These are phyloP conservation scores for Trachymyrmex cornetzi DNA, from an alignment of 1,140 invertebrate species.

Conservation along the genomic window DNA sequence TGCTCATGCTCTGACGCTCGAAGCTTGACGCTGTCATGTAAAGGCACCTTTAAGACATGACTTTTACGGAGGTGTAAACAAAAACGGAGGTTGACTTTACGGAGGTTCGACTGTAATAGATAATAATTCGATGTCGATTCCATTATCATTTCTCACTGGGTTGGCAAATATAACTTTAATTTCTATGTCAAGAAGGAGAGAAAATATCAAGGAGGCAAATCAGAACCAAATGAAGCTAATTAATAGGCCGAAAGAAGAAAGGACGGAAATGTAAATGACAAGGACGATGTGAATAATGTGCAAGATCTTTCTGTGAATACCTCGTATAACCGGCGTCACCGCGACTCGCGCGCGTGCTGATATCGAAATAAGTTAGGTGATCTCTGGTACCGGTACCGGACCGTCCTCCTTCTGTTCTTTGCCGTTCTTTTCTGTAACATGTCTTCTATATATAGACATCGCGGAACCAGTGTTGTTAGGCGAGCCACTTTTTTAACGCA, in stretches of 20 bases:
- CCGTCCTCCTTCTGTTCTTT: slow-evolving; percentile 6
- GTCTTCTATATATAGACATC: not conserved
- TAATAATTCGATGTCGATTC: too few relatives aligned
- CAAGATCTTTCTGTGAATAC: slow-evolving; percentile 40
- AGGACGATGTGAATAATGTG: slow-evolving; percentile 36
- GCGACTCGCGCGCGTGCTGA: slow-evolving; percentile 4
- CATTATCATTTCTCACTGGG: too few relatives aligned
- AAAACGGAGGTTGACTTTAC: too few relatives aligned
- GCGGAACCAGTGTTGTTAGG: slow-evolving; percentile 26
- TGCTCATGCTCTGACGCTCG: too few relatives aligned
- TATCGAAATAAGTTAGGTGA: slow-evolving; percentile 42
- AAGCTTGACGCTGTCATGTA: too few relatives aligned
- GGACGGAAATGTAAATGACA: slow-evolving; percentile 30
- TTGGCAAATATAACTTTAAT: not conserved
- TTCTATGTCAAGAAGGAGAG: not conserved
- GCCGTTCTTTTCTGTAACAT: slow-evolving; percentile 26
- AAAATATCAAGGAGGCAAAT: not conserved
- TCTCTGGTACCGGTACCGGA: slow-evolving; percentile 21
- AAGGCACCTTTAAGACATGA: too few relatives aligned
- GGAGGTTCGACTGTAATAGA: too few relatives aligned
- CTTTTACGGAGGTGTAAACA: too few relatives aligned
- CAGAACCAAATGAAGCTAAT: not conserved
- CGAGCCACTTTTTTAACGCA: too few relatives aligned
- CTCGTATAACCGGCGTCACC: slow-evolving; percentile 25
- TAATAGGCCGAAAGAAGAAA: not conserved